Conservation (phyloP, 2,797 vertebrate species). For the Rhinichthys osculus region DNA sequence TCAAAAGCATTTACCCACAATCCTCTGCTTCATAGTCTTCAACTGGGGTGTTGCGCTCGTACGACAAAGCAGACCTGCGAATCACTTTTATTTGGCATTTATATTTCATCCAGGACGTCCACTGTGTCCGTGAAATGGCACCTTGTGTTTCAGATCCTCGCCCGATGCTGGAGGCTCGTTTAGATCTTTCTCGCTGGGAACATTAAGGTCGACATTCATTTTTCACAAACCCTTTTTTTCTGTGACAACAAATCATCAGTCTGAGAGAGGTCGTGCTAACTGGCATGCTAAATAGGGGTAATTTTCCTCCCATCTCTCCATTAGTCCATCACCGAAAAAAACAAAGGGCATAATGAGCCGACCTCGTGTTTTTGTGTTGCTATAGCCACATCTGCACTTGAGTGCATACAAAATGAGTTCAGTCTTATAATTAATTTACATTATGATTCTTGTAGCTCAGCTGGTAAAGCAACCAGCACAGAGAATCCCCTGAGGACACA, state of each 20-base stretch:
- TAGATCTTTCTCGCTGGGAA: constrained; percentile 19
- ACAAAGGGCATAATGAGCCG: constrained; percentile 15
- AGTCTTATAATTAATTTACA: constrained; percentile 28
- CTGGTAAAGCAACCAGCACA: constrained; percentile 10
- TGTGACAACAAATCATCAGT: constrained; percentile 35
- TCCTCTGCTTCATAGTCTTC: neutral
- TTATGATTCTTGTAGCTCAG: constrained; percentile 10
- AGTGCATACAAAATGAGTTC: constrained; percentile 16
- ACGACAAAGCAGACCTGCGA: constrained; percentile 1
- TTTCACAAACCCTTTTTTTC: constrained; percentile 19
- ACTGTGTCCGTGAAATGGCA: constrained; percentile 12
- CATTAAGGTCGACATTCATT: constrained; percentile 30
- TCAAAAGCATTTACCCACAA: constrained; percentile 24
- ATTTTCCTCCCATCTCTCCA: constrained; percentile 33
- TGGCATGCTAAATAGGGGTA: constrained; percentile 35
- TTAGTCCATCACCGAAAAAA: constrained; percentile 22
- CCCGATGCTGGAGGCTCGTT: constrained; percentile 14
- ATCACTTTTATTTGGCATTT: constrained; percentile 14
- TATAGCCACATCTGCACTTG: neutral
- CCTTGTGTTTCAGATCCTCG: neutral
- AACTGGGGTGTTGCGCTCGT: neutral
- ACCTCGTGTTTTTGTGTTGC: neutral
- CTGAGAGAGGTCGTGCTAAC: constrained; percentile 6
- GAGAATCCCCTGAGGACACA: neutral
- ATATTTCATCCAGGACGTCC: constrained; percentile 22